These are phyloP conservation scores for Apoderus coryli DNA, from an alignment of 2,888 invertebrate genomes.

Conservation along the genomic window DNA sequence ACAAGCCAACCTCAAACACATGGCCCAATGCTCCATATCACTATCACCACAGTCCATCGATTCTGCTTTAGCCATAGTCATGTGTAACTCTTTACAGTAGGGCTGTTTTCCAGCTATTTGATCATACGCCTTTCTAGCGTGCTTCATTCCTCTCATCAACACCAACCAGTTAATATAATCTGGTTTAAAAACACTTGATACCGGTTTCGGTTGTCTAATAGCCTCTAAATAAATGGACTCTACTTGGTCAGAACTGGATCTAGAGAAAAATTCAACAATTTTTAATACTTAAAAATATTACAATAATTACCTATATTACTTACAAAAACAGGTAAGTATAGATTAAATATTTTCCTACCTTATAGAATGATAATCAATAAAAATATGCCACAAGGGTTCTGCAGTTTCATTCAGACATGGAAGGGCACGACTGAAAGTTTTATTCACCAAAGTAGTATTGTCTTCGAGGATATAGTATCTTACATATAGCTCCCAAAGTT, in stretches of 20 bases:
- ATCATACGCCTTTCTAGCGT: slow-evolving; percentile 47
- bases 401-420: slow-evolving; percentile 28
- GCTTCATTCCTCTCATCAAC: slow-evolving; percentile 34
- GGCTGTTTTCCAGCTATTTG: slow-evolving; percentile 32
- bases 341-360: too few relatives aligned
- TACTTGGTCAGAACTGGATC: slow-evolving; percentile 27
- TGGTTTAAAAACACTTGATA: slow-evolving; percentile 42
- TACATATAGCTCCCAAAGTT: slow-evolving; percentile 37
- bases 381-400: slow-evolving; percentile 33
- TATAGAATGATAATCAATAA: slow-evolving; percentile 27
- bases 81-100: slow-evolving; percentile 26
- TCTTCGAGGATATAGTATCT: slow-evolving; percentile 32
- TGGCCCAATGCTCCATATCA: slow-evolving; percentile 38
- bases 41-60: slow-evolving; percentile 31
- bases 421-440: slow-evolving; percentile 24
- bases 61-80: slow-evolving; percentile 36
- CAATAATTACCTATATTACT: too few relatives aligned
- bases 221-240: slow-evolving; percentile 33
- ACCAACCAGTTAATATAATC: slow-evolving; percentile 43
- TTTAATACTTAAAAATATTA: too few relatives aligned
- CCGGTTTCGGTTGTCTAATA: slow-evolving; percentile 35
- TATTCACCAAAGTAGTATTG: slow-evolving; percentile 26
- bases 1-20: slow-evolving; percentile 46
- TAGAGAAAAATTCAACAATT: too few relatives aligned
- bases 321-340: too few relatives aligned